These are phyloP conservation scores for Colinus virginianus DNA, from an alignment of 2,113 vertebrate genomes.

Conservation along the genomic window DNA sequence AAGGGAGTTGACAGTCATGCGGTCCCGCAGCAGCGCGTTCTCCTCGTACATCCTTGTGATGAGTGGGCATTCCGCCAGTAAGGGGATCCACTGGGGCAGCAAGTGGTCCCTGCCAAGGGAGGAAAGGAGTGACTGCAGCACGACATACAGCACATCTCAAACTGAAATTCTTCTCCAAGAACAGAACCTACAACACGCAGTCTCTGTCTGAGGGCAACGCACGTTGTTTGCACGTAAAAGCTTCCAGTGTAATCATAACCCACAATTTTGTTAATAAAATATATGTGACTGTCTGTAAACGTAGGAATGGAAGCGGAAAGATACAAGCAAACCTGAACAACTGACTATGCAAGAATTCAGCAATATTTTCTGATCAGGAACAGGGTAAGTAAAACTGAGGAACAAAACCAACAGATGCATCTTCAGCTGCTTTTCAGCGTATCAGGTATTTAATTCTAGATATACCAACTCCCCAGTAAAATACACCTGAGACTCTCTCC, in stretches of 20 bases:
- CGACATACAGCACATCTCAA: neutral
- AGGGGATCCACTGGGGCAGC: constrained; percentile 92
- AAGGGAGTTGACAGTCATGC: constrained; percentile 87
- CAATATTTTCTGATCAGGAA: neutral
- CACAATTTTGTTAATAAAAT: neutral
- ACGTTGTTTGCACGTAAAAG: fast-evolving
- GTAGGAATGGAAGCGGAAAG: neutral
- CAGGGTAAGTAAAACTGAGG: neutral
- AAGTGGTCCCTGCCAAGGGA: constrained; percentile 86
- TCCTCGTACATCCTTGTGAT: constrained; percentile 92
- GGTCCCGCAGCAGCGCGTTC: constrained; percentile 89
- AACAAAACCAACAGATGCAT: neutral
- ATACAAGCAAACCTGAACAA: neutral
- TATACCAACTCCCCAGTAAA: neutral
- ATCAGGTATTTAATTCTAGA: neutral
- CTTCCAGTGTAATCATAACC: neutral
- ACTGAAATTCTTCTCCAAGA: neutral
- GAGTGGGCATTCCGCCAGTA: constrained; percentile 88
- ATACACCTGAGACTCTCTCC: neutral
- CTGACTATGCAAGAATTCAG: neutral
- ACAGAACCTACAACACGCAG: neutral
- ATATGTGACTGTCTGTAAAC: neutral
- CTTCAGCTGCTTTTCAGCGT: neutral
- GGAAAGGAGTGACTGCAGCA: neutral
- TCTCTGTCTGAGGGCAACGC: neutral